Evolutionary conservation across 2,888 invertebrate genomes (phyloP), one percentile per base, ranked within the genome.

Genomic region (Mesopsocus fuscifrons): DNA sequence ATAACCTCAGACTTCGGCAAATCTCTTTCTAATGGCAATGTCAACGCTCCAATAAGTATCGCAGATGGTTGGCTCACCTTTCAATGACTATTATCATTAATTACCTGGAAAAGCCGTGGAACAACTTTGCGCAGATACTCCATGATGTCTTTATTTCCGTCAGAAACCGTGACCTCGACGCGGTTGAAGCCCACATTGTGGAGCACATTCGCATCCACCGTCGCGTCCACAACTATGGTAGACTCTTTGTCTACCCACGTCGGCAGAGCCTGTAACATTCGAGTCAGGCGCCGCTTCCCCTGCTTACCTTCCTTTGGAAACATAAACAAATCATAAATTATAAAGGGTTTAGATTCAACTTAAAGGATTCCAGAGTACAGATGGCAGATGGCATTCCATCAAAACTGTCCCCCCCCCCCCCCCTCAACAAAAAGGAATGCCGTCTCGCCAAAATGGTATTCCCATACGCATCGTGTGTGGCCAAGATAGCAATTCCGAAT

Each of bases 101-200:
- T 44, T 51, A 60, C 60, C 52, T 60, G 60, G 63, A 88, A 89
- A 85, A 88, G 87, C 53, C 85, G 70, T 0, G 89, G 88, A 2
- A 88, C 84, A 43, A 85, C 81, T 48, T 80, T 70, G 22, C 85
- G 65, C 48, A 89, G 60, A 56, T 88, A 89, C 54, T 87, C 84
- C 88, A 89, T 88, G 5, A 88, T 79, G 43, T 76, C 74, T 0
- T 72, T 70, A 52, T 82, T 81, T 0, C 58, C 54, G 44, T 74
- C 63, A 15, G 57, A 59, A 11, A 64, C 58, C 1, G 67, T 60
- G 1, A 61, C 63, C 49, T 85, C 84, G 0, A 88, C 77, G 44
- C 76, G 72, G 51, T 69, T 71, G 54, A 82, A 88, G 18, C 88
- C 88, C 75, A 87, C 77, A 38, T 71, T 67, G 13, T 74, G 67